Conservation (phyloP, 2,113 vertebrate genomes). For the Vombatus ursinus region DNA sequence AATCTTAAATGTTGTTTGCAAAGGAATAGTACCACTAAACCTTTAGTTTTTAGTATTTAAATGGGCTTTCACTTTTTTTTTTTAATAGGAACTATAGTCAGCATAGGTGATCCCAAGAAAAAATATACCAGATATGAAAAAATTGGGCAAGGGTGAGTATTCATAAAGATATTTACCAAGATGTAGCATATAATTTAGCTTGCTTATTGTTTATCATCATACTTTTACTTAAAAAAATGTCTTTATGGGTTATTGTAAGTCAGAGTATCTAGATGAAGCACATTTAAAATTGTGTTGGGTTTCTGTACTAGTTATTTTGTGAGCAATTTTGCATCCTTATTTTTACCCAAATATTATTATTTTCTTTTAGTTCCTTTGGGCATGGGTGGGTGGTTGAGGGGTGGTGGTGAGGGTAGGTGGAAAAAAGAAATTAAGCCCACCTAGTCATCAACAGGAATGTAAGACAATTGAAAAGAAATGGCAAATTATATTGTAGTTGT, state of each 20-base stretch:
- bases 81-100: constrained; percentile 87
- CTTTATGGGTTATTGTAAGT: constrained; percentile 12
- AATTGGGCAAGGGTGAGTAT: constrained; percentile 89
- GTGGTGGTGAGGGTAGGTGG: not conserved
- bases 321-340: not conserved
- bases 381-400: not conserved
- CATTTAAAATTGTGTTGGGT: constrained; percentile 32
- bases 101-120: constrained; percentile 91
- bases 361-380: not conserved
- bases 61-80: constrained; percentile 47
- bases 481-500: not conserved
- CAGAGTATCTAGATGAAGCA: constrained; percentile 1
- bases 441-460: not conserved
- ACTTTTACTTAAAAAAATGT: not conserved
- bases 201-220: not conserved
- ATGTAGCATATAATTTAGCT: not conserved
- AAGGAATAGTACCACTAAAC: constrained; percentile 37
- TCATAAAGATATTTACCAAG: constrained; percentile 4
- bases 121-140: constrained; percentile 91
- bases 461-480: not conserved
- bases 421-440: not conserved
- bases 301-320: not conserved
- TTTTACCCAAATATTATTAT: constrained; percentile 8
- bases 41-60: constrained; percentile 35
- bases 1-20: not conserved